Evolutionary conservation across 2,797 vertebrate species (phyloP).

Genomic region (Phalloptychus januarius): DNA sequence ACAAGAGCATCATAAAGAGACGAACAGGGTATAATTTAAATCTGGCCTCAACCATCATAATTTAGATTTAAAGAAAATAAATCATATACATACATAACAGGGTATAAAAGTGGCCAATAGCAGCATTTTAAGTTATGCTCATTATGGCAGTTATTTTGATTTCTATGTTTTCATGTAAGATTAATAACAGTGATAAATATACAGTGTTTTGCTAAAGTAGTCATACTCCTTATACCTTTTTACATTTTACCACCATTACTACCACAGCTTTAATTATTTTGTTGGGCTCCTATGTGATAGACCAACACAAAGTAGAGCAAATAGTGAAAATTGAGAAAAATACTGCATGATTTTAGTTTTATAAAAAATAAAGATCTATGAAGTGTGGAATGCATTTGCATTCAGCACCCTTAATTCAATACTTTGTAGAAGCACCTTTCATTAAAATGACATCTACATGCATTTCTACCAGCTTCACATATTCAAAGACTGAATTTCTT

Average conservation of each 20-base stretch:
- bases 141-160: not conserved
- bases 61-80: not conserved
- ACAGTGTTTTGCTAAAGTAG: not conserved
- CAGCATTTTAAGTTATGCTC: not conserved
- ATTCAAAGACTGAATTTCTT: not conserved
- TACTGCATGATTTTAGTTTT: not conserved
- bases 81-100: not conserved
- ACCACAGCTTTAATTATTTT: not conserved
- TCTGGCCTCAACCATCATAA: not conserved
- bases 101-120: not conserved
- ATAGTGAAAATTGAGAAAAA: not conserved
- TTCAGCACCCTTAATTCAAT: not conserved
- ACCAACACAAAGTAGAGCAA: not conserved
- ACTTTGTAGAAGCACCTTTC: not conserved
- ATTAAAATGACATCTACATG: not conserved
- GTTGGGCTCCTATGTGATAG: not conserved
- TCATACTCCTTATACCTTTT: not conserved
- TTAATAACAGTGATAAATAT: not conserved
- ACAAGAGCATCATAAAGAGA: not conserved
- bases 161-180: not conserved
- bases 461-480: not conserved
- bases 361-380: not conserved
- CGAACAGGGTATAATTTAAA: not conserved
- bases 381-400: not conserved
- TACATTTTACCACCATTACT: not conserved